Percentiles rank a stretch among this genome's conserved stretches.
phyloP scores from a whole-genome alignment of 92 coral and sea anemone genomes.

The Zoanthus gigantus region DNA sequence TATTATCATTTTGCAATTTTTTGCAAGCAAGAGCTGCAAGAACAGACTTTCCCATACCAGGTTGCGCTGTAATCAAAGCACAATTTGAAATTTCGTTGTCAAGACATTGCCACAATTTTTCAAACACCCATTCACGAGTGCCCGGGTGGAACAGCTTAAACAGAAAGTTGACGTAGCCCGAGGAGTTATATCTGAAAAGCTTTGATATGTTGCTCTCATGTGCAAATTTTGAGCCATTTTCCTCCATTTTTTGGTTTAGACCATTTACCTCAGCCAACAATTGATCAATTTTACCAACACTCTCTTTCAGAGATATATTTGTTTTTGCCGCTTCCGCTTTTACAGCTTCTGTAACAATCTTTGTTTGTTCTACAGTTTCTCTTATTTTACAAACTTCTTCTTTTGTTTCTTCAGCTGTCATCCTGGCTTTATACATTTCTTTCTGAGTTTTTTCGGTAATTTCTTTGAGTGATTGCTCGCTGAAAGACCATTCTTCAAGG shows the following conservation, averaged over 20 bases:
- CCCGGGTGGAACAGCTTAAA: not conserved
- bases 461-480: slow-evolving; percentile 13
- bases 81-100: slow-evolving; percentile 17
- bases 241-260: too few species aligned
- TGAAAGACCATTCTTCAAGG: slow-evolving; percentile 21
- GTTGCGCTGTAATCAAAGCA: slow-evolving; percentile 27
- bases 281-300: too few species aligned
- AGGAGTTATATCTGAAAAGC: too few species aligned
- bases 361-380: slow-evolving; percentile 18
- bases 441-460: slow-evolving; percentile 15
- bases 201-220: too few species aligned
- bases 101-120: slow-evolving; percentile 15
- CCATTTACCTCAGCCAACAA: too few species aligned
- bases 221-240: too few species aligned
- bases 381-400: slow-evolving; percentile 17
- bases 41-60: slow-evolving; percentile 41
- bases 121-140: slow-evolving; percentile 34
- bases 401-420: slow-evolving; percentile 32
- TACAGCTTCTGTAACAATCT: slow-evolving; percentile 4
- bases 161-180: too few species aligned
- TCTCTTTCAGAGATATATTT: too few species aligned
- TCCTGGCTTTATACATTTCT: slow-evolving; percentile 4
- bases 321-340: slow-evolving; percentile 18
- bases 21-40: slow-evolving; percentile 23
- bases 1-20: not conserved